Conservation (phyloP, 2,113 vertebrate genomes). For the Nesogale talazaci region DNA sequence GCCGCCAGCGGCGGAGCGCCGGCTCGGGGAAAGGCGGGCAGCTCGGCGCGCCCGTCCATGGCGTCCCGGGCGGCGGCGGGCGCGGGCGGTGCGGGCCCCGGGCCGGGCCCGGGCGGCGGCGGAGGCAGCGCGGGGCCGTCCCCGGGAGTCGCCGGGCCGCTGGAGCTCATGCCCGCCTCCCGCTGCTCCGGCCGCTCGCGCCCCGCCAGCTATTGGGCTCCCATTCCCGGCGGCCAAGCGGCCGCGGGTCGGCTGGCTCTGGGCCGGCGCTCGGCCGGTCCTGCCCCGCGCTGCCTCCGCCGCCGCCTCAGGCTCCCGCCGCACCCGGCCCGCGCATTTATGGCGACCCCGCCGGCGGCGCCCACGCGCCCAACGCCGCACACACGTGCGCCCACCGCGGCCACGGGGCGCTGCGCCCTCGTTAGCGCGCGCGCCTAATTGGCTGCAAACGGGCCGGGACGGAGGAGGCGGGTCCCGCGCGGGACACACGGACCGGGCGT, state of each 20-base stretch:
- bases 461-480: slow-evolving; percentile 81
- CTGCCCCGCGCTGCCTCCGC: slow-evolving; percentile 33
- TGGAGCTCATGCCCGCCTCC: slow-evolving; percentile 74
- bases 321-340: slow-evolving; percentile 76
- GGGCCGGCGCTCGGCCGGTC: background rate
- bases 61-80: slow-evolving; percentile 58
- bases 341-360: slow-evolving; percentile 74
- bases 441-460: slow-evolving; percentile 92
- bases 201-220: slow-evolving; percentile 63
- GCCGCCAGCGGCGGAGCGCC: slow-evolving; percentile 89
- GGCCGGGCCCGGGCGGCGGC: slow-evolving; percentile 44
- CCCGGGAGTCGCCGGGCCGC: slow-evolving; percentile 67
- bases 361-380: slow-evolving; percentile 72
- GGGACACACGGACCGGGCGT: slow-evolving; percentile 60
- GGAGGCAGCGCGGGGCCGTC: slow-evolving; percentile 62
- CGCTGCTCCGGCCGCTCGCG: slow-evolving; percentile 57
- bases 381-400: slow-evolving; percentile 75
- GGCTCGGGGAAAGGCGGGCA: slow-evolving; percentile 44
- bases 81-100: slow-evolving; percentile 34
- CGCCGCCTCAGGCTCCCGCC: slow-evolving; percentile 65
- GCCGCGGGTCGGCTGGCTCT: background rate
- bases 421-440: slow-evolving; percentile 91
- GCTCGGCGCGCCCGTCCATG: slow-evolving; percentile 74
- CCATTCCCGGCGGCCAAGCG: slow-evolving; percentile 58
- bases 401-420: slow-evolving; percentile 87